A percentile compares a stretch with the other conserved stretches of the same genome.
These are phyloP conservation scores for Anniella stebbinsi DNA, from an alignment of 2,797 vertebrate species.

Conservation along the genomic window DNA sequence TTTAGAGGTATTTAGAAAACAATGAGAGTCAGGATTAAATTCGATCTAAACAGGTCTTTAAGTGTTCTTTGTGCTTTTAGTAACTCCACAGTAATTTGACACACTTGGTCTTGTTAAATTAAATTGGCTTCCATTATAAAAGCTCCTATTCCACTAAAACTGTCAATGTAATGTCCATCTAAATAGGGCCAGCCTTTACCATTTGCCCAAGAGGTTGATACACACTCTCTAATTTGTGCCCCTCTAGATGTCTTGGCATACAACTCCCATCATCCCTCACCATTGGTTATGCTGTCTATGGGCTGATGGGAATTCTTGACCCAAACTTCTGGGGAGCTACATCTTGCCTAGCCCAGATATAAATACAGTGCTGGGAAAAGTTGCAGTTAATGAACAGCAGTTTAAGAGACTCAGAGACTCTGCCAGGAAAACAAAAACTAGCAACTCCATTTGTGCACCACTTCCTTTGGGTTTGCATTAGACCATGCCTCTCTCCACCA, in stretches of 20 bases:
- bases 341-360: no score
- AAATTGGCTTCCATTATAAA: neutral
- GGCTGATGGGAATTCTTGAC: no score
- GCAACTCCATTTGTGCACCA: no score
- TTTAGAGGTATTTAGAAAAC: conserved; percentile 22
- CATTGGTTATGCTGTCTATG: no score
- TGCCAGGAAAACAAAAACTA: neutral
- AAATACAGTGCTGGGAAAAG: neutral
- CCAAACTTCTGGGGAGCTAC: no score
- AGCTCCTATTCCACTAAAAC: neutral
- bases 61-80: neutral
- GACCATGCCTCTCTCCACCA: neutral
- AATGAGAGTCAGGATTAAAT: conserved; percentile 15
- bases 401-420: neutral
- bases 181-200: neutral
- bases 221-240: neutral
- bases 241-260: neutral
- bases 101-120: conserved; percentile 2
- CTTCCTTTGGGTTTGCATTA: neutral
- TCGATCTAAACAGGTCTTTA: neutral
- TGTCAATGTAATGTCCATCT: neutral
- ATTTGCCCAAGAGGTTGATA: neutral
- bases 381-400: neutral
- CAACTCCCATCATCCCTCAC: no score
- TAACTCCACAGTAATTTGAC: neutral